phyloP scores from a whole-genome alignment of 2,888 invertebrate genomes.

The Catocala nupta region DNA sequence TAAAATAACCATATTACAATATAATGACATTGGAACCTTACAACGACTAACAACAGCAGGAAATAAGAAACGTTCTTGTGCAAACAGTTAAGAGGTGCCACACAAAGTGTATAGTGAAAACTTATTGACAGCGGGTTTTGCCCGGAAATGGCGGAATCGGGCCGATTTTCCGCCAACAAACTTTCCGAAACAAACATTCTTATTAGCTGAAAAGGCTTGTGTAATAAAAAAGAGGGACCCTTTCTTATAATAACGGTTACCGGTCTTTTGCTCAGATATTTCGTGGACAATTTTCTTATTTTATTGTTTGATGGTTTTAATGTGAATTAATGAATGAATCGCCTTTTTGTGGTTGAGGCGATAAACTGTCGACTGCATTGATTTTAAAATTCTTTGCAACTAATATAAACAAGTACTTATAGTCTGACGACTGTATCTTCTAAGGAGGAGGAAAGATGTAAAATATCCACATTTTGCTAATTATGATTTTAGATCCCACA shows the following conservation, averaged over 20 bases:
- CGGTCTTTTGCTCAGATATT: conserved; percentile 47
- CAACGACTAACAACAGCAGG: too few species aligned
- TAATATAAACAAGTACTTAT: too few species aligned
- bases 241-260: conserved; percentile 52
- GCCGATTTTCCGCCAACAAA: conserved; percentile 35
- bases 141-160: conserved; percentile 46
- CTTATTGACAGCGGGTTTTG: conserved; percentile 23
- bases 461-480: too few species aligned
- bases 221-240: conserved; percentile 59
- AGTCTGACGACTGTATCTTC: too few species aligned
- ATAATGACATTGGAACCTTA: too few species aligned
- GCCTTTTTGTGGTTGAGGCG: conserved; percentile 5
- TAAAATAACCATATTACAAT: too few species aligned
- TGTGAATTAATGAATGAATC: conserved; percentile 12
- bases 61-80: background rate
- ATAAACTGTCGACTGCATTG: conserved; percentile 10
- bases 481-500: too few species aligned
- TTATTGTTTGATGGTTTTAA: conserved; percentile 17
- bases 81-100: conserved; percentile 22
- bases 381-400: conserved; percentile 12
- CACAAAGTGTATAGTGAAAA: conserved; percentile 33
- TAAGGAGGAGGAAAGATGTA: too few species aligned
- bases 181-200: conserved; percentile 53
- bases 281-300: conserved; percentile 48
- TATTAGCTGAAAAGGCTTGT: conserved; percentile 62